phyloP scores from a whole-genome alignment of 1,140 invertebrate genomes.

The Neotoxoptera formosana region DNA sequence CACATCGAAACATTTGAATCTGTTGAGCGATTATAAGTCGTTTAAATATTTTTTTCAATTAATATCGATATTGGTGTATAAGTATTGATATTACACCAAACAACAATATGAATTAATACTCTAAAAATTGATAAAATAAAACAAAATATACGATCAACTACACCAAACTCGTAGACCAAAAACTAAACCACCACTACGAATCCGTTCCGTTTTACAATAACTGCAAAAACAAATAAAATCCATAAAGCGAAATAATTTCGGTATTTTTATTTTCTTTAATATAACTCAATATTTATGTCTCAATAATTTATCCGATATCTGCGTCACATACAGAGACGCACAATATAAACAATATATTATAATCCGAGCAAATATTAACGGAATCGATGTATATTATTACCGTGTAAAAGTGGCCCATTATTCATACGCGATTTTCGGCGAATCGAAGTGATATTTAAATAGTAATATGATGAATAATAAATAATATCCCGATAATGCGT shows the following conservation, averaged over 20 bases:
- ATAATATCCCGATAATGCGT: constrained; percentile 1
- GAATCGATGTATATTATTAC: background rate
- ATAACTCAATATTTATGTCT: background rate
- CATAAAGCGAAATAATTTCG: background rate
- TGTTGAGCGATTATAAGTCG: background rate
- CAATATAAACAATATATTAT: background rate
- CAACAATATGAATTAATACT: background rate
- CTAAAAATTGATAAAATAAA: background rate
- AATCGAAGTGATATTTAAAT: background rate
- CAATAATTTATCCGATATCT: background rate
- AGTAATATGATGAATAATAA: background rate
- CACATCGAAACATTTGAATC: background rate
- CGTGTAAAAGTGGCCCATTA: background rate
- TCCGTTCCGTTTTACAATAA: background rate
- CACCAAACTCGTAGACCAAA: background rate
- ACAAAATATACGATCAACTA: too few species aligned
- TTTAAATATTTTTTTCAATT: background rate
- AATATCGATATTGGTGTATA: background rate
- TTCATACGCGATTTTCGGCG: background rate
- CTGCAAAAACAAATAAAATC: background rate
- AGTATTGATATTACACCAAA: background rate
- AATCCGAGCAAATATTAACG: background rate
- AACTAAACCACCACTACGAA: background rate
- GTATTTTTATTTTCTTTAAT: background rate
- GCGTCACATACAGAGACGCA: background rate